Base-by-base conservation (phyloP, 1,140 invertebrate genomes). In the Zeugodacus cucurbitae region DNA sequence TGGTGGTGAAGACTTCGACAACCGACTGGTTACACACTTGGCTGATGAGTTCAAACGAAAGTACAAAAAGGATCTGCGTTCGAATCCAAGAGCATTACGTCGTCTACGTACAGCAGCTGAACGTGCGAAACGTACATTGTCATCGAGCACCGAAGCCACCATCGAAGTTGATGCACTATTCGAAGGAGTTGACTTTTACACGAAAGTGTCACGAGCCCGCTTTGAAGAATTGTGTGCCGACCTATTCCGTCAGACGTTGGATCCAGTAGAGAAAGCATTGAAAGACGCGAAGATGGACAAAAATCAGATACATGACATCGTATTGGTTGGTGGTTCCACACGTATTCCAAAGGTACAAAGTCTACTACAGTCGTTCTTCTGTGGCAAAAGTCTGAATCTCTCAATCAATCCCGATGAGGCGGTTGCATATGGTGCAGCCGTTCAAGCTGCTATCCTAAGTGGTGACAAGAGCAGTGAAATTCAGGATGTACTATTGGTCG, bases 171-270 rank as follows among this genome's bases (percentile, higher is more conserved):
- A 97, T 91, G 96, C 96, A 7, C 92, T 97, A 10, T 95, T 95
- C 88, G 96, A 97, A 89, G 96, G 96, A 3, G 94, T 96, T 20
- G 97, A 98, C 92, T 98, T 97, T 93, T 97, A 98, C 93, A 96
- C 97, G 0, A 97, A 96, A 91, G 95, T 98, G 44, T 96, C 96
- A 20, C 94, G 97, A 90, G 97, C 97, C 8, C 94, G 96, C 74
- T 97, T 97, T 91, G 97, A 98, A 94, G 97, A 98, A 93, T 93
- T 98, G 29, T 97, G 96, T 92, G 95, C 96, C 78, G 98, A 98
- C 94, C 94, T 98, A 59, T 96, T 96, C 93, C 93, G 95, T 88
- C 93, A 94, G 7, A 97, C 96, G 4, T 90, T 97, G 67, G 94
- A 94, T 34, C 96, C 96, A 0, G 96, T 97, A 4, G 96, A 97